Evolutionary conservation across 2,888 invertebrate species (phyloP).

Genomic region (Seira ritae): DNA sequence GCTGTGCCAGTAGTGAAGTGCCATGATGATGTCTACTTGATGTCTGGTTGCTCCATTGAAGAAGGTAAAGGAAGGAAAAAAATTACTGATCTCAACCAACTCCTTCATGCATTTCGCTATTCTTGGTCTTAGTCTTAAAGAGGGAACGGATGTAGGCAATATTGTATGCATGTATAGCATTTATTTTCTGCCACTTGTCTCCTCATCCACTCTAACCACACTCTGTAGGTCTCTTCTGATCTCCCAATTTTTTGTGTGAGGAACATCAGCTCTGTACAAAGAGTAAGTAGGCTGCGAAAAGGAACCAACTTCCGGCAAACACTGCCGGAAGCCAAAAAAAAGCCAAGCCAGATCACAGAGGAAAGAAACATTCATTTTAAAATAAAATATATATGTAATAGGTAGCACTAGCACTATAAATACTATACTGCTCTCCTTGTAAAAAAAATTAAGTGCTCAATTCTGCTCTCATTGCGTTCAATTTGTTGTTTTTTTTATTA

Average conservation of each 20-base stretch:
- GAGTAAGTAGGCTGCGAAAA: slow-evolving; percentile 59
- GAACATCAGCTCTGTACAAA: no score
- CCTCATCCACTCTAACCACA: no score
- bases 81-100: no score
- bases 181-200: slow-evolving; percentile 14
- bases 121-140: no score
- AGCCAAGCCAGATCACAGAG: slow-evolving; percentile 5
- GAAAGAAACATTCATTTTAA: not conserved
- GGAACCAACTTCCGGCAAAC: slow-evolving; percentile 73
- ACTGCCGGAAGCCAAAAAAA: slow-evolving; percentile 71
- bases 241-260: not conserved
- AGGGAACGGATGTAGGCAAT: not conserved
- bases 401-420: not conserved
- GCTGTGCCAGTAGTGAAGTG: no score
- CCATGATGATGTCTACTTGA: no score
- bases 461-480: not conserved
- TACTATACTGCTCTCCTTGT: not conserved
- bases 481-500: not conserved
- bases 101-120: no score
- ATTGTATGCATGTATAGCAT: no score
- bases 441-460: not conserved
- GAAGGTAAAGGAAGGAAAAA: no score
- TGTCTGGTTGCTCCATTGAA: no score
- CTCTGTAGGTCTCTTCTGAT: not conserved
- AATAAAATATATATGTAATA: no score